phyloP scores from a whole-genome alignment of 2,888 invertebrate genomes.

The Bombylius major region DNA sequence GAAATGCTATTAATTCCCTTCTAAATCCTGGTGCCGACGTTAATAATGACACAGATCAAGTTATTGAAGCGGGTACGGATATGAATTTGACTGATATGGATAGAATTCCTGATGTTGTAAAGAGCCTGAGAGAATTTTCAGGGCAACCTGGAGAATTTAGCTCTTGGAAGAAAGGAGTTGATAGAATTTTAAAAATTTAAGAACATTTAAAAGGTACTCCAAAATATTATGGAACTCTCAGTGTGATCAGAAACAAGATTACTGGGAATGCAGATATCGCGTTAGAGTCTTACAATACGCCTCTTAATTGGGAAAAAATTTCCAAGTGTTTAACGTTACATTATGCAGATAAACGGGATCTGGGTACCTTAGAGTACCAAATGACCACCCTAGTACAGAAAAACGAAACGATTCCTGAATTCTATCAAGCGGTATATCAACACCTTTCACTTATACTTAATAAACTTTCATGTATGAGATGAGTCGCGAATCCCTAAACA shows the following conservation, averaged over 20 bases:
- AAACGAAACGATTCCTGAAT: conserved; percentile 6
- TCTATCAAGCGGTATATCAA: conserved; percentile 9
- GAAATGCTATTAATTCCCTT: too few species aligned
- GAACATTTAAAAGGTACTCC: conserved; percentile 4
- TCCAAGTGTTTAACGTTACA: conserved; percentile 6
- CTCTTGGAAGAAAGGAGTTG: conserved; percentile 9
- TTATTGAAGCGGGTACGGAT: neutral
- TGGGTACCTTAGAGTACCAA: conserved; percentile 11
- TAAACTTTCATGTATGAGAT: conserved; percentile 9
- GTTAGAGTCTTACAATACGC: conserved; percentile 9
- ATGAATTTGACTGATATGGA: conserved; percentile 6
- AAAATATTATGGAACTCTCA: conserved; percentile 7
- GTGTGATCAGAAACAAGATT: conserved; percentile 8
- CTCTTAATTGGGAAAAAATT: conserved; percentile 6
- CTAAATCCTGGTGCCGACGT: neutral
- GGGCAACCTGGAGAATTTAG: conserved; percentile 6
- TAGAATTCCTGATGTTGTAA: conserved; percentile 8
- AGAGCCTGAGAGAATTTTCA: conserved; percentile 4
- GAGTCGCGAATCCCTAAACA: neutral
- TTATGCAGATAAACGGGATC: conserved; percentile 7
- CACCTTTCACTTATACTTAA: conserved; percentile 11
- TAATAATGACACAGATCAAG: neutral
- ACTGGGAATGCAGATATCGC: conserved; percentile 6
- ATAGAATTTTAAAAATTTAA: conserved; percentile 8
- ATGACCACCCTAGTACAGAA: conserved; percentile 8